phyloP scores from a whole-genome alignment of 2,888 invertebrate genomes.

The Agriotes lineatus region DNA sequence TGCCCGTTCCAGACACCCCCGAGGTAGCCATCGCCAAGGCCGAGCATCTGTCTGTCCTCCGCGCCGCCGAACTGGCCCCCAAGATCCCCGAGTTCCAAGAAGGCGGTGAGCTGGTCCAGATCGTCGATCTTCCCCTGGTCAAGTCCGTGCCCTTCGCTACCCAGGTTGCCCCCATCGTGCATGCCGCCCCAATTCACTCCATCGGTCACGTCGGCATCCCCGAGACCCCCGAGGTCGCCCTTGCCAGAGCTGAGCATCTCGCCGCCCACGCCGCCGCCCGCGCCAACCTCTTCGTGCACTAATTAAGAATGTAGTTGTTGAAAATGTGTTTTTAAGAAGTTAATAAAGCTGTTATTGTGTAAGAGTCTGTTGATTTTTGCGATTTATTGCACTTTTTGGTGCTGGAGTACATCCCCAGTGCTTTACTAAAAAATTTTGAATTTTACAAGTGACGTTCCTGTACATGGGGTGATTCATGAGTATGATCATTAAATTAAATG shows the following conservation, averaged over 20 bases:
- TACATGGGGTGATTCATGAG: too few species aligned
- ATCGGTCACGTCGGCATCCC: conserved; percentile 18
- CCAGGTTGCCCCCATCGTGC: not conserved
- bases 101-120: conserved; percentile 15
- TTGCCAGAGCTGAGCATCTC: conserved; percentile 48
- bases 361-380: too few species aligned
- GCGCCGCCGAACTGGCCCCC: conserved; percentile 27
- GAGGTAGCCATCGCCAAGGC: conserved; percentile 53
- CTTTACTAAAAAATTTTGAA: too few species aligned
- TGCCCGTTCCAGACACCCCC: conserved; percentile 51
- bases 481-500: too few species aligned
- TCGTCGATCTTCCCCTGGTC: conserved; percentile 30
- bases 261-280: conserved; percentile 42
- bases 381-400: too few species aligned
- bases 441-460: too few species aligned
- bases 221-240: conserved; percentile 52
- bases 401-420: too few species aligned
- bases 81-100: not conserved
- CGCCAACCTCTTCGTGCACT: not conserved
- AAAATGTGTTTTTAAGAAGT: not conserved
- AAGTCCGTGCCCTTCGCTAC: not conserved
- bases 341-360: too few species aligned
- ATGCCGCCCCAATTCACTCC: conserved; percentile 6
- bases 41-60: conserved; percentile 43
- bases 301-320: not conserved